These are phyloP conservation scores for Meandrusa payeni DNA, from an alignment of 2,888 invertebrate genomes.

Conservation along the genomic window DNA sequence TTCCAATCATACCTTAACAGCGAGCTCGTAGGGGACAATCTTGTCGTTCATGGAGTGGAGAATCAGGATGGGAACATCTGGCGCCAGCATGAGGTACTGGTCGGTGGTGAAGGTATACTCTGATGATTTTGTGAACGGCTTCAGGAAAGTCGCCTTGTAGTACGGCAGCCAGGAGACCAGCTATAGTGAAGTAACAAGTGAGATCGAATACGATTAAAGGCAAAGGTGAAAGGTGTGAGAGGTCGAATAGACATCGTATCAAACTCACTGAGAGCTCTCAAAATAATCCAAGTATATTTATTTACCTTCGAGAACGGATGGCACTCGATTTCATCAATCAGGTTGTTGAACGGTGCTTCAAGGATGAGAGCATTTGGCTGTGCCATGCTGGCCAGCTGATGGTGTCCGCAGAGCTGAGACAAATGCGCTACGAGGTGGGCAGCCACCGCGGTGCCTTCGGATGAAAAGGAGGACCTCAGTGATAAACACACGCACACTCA, in stretches of 20 bases:
- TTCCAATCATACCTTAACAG: slow-evolving; percentile 84
- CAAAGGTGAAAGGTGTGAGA: too few relatives aligned
- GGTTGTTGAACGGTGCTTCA: slow-evolving; percentile 96
- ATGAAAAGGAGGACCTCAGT: too few relatives aligned
- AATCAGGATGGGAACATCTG: slow-evolving; percentile 89
- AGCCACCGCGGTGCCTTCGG: slow-evolving; percentile 80
- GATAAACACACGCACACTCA: too few relatives aligned
- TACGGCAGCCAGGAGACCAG: slow-evolving; percentile 91
- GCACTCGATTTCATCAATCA: slow-evolving; percentile 90
- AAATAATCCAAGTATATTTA: too few relatives aligned
- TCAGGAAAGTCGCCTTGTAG: slow-evolving; percentile 89
- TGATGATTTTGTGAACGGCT: slow-evolving; percentile 86
- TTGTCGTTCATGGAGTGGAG: slow-evolving; percentile 94
- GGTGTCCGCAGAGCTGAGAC: slow-evolving; percentile 81
- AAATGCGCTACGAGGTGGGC: slow-evolving; percentile 51
- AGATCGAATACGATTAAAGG: too few relatives aligned
- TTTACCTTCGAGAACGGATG: slow-evolving; percentile 92
- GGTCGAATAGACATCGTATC: too few relatives aligned
- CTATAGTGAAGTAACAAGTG: too few relatives aligned
- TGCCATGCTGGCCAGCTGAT: slow-evolving; percentile 73
- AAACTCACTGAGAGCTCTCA: too few relatives aligned
- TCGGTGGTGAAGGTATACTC: slow-evolving; percentile 91
- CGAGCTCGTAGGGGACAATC: slow-evolving; percentile 90
- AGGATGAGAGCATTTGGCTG: slow-evolving; percentile 87
- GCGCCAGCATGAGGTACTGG: slow-evolving; percentile 82